Conservation (phyloP, 2,888 invertebrate genomes). For the Trachelus tabidus region DNA sequence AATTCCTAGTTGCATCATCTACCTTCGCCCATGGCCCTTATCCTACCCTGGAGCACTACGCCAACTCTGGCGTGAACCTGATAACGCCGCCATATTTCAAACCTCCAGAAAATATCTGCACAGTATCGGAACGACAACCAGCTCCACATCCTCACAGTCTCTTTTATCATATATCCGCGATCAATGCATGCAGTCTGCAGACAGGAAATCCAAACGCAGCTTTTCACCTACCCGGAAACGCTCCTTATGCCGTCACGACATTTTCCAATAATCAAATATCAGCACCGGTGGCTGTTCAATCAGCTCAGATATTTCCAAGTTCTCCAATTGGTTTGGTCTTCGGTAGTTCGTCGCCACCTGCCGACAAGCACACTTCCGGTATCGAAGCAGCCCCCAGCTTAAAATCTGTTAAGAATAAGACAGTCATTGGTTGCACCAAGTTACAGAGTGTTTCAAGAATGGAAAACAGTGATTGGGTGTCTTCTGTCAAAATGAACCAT, state of each 20-base stretch:
- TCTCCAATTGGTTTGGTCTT: constrained; percentile 28
- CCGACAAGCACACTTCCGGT: constrained; percentile 33
- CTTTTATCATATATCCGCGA: constrained; percentile 47
- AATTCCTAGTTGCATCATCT: constrained; percentile 49
- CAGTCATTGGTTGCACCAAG: neutral
- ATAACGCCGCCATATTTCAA: constrained; percentile 53
- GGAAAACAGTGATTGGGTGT: constrained; percentile 34
- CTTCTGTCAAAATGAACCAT: neutral
- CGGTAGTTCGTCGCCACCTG: constrained; percentile 19
- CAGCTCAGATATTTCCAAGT: constrained; percentile 40
- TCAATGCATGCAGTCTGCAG: constrained; percentile 45
- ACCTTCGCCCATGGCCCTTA: constrained; percentile 45
- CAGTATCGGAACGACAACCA: constrained; percentile 45
- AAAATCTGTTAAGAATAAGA: constrained; percentile 5
- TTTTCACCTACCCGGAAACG: constrained; percentile 39
- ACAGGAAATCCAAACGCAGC: constrained; percentile 41
- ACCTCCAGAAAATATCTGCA: constrained; percentile 47
- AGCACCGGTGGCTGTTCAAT: constrained; percentile 26
- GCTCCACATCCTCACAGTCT: constrained; percentile 23
- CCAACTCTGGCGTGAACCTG: constrained; percentile 39
- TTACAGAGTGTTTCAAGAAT: constrained; percentile 8
- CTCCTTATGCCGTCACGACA: constrained; percentile 34
- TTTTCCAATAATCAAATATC: constrained; percentile 38
- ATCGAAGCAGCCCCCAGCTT: constrained; percentile 20
- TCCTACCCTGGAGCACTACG: constrained; percentile 45